Percentiles rank a stretch among this genome's conserved stretches.
Conservation (phyloP, 1,140 invertebrate species). For the Rhopalosiphum padi region DNA sequence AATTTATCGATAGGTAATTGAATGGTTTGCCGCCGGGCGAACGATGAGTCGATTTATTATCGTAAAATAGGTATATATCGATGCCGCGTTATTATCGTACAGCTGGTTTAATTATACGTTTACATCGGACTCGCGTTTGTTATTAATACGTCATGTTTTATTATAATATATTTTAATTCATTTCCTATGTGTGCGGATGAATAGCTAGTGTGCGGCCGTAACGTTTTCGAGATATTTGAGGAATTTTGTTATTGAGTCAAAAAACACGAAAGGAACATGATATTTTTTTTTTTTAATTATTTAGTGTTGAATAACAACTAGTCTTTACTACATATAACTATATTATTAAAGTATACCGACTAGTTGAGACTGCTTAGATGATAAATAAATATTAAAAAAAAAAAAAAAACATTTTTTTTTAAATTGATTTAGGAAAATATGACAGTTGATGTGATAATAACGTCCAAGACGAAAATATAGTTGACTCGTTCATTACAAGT, state of each 20-base stretch:
- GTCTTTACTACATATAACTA: background rate
- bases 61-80: background rate
- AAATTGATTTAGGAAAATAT: background rate
- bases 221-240: background rate
- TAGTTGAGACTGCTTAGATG: background rate
- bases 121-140: background rate
- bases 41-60: background rate
- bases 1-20: background rate
- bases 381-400: background rate
- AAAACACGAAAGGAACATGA: background rate
- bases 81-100: background rate
- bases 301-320: background rate
- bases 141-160: constrained; percentile 13
- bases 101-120: background rate
- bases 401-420: background rate
- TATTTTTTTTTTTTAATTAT: background rate
- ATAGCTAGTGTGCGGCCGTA: background rate
- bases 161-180: background rate
- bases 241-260: background rate
- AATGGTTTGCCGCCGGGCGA: background rate
- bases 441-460: background rate
- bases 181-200: background rate
- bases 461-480: background rate
- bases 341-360: background rate
- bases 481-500: background rate